Base-by-base conservation (phyloP, 2,888 invertebrate genomes). In the Aspidiotus rigidus region DNA sequence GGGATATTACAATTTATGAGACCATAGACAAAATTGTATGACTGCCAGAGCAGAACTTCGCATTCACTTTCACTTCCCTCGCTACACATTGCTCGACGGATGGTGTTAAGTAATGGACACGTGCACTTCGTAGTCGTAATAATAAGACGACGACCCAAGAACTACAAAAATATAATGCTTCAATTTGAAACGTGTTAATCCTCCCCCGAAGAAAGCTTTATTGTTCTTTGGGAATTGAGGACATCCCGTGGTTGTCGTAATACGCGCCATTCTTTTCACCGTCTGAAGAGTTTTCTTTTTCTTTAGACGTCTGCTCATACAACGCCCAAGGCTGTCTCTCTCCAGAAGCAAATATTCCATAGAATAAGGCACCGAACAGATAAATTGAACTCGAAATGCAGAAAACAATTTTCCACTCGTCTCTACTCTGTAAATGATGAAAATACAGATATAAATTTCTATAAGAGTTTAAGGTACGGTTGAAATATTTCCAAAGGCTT, bases 351-450 rank as follows among this genome's bases (percentile, higher is more conserved):
- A 88, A 87, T 1, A 85, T 74, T 69, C 88, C 90, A 78, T 92
- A 95, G 15, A 93, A 79, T 63, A 90, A 77, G 44, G 90, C 90
- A 0, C 94, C 94, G 15, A 88, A 73, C 0, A 90, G 79, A 77
- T 94, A 94, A 75, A 95, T 84, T 69, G 82, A 83, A 73, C 90
- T 87, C 0, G 92, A 86, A 75, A 93, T 86, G 79, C 89, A 90
- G 79, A 94, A 94, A 9, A 95, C 89, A 42, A 85, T 80, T 72
- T 87, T 85, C 95, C 95, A 95, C 79, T 93, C 86, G 15, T 83
- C 84, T 39, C 84, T 83, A 7, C 83, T 84, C 86, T 89, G 81
- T 57, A 81, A 81, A 72, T 44, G n/a, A 62, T 15, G 7, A 15
- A 49, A 49, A 49, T 13, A n/a, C 10, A 28, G 10, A 61, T n/a